phyloP scores from a whole-genome alignment of 2,888 invertebrate genomes.

The Drosophila prostipennis region DNA sequence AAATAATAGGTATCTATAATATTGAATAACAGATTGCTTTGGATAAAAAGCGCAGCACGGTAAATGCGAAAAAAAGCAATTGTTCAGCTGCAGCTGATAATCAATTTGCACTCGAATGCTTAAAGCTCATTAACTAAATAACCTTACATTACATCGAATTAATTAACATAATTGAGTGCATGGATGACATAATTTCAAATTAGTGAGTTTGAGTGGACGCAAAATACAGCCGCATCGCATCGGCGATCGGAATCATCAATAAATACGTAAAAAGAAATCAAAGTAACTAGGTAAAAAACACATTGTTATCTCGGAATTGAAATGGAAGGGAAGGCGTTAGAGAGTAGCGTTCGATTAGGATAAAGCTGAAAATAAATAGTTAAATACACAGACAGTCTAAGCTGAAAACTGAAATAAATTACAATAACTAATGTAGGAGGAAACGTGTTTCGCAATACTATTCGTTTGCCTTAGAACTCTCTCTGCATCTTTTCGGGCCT shows the following conservation, averaged over 20 bases:
- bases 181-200: constrained; percentile 33
- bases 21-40: constrained; percentile 34
- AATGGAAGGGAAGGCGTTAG: constrained; percentile 5
- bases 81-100: constrained; percentile 16
- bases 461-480: constrained; percentile 65
- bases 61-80: constrained; percentile 27
- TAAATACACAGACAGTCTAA: constrained; percentile 67
- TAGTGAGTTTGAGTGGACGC: constrained; percentile 67
- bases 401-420: constrained; percentile 66
- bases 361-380: constrained; percentile 64
- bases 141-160: constrained; percentile 13
- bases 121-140: constrained; percentile 28
- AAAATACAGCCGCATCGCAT: constrained; percentile 64
- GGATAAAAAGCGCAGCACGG: constrained; percentile 18
- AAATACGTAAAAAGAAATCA: constrained; percentile 51
- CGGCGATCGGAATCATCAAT: constrained; percentile 43
- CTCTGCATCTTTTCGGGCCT: constrained; percentile 49
- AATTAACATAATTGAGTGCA: constrained; percentile 36
- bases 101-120: constrained; percentile 29
- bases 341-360: constrained; percentile 46
- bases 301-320: constrained; percentile 8
- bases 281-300: constrained; percentile 47
- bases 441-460: constrained; percentile 69
- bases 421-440: constrained; percentile 64
- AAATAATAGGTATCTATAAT: constrained; percentile 6